Evolutionary conservation across 1,140 invertebrate species (phyloP).

Genomic region (Ips typographus): DNA sequence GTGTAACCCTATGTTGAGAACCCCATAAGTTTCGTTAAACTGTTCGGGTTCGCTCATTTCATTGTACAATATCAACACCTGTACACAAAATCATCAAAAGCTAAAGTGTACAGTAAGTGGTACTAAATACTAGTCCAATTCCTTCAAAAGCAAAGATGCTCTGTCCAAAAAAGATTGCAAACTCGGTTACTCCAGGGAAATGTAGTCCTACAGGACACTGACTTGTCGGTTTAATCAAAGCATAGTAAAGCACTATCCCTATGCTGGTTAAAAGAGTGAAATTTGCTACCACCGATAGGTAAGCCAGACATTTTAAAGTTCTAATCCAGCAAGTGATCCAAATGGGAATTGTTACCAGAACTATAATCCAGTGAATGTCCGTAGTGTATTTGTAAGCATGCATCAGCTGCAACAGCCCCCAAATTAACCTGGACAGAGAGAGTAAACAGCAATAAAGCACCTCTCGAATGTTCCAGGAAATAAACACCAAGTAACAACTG

Average conservation of each 20-base stretch:
- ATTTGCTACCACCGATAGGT: conserved; percentile 69
- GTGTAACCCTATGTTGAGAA: conserved; percentile 82
- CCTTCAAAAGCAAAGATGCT: conserved; percentile 77
- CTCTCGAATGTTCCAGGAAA: conserved; percentile 76
- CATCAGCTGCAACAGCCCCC: conserved; percentile 57
- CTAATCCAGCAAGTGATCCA: conserved; percentile 72
- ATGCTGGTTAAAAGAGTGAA: conserved; percentile 65
- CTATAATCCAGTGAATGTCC: conserved; percentile 66
- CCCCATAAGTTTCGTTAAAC: conserved; percentile 74
- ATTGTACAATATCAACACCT: conserved; percentile 86
- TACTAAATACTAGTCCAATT: conserved; percentile 60
- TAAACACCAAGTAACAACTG: conserved; percentile 91
- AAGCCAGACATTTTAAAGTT: conserved; percentile 71
- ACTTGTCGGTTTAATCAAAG: conserved; percentile 64
- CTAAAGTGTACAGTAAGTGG: conserved; percentile 35
- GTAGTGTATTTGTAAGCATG: conserved; percentile 60
- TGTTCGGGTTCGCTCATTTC: conserved; percentile 77
- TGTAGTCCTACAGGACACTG: conserved; percentile 42
- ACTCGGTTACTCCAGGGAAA: conserved; percentile 54
- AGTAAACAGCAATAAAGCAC: conserved; percentile 52
- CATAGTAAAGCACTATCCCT: conserved; percentile 69
- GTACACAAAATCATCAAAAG: conserved; percentile 23
- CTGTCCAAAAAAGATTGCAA: conserved; percentile 71
- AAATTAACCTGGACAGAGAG: background rate
- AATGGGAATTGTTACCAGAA: conserved; percentile 68